These are phyloP conservation scores for Pygocentrus nattereri DNA, from an alignment of 2,797 vertebrate genomes.

Conservation along the genomic window DNA sequence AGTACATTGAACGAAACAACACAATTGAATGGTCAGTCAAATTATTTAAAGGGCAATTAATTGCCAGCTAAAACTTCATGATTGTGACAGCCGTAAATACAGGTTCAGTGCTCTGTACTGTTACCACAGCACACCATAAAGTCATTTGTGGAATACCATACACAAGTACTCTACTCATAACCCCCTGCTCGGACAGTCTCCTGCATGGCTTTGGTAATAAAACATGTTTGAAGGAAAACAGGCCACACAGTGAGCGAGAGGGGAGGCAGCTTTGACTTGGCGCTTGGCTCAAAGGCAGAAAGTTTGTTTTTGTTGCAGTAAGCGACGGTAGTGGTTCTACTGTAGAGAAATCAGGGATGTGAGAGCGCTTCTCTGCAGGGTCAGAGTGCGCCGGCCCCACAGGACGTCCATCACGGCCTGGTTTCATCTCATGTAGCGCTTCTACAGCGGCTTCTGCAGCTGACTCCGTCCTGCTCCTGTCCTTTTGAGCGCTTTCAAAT, in stretches of 20 bases:
- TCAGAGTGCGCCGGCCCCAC: slow-evolving; percentile 1
- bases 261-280: slow-evolving; percentile 78
- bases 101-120: not conserved
- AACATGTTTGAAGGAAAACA: slow-evolving; percentile 54
- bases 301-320: slow-evolving; percentile 77
- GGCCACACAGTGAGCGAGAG: slow-evolving; percentile 61
- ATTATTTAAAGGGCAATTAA: too few species aligned
- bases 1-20: too few species aligned
- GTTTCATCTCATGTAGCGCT: slow-evolving; percentile 12
- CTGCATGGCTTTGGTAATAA: slow-evolving; percentile 66
- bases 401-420: slow-evolving; percentile 4
- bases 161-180: not conserved
- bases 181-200: slow-evolving; percentile 6
- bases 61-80: too few species aligned
- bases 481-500: slow-evolving; percentile 36
- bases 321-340: slow-evolving; percentile 75
- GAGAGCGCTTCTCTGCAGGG: slow-evolving; percentile 20
- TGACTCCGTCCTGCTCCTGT: slow-evolving; percentile 15
- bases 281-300: slow-evolving; percentile 70
- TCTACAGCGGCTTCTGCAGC: slow-evolving; percentile 11
- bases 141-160: not conserved
- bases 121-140: not conserved
- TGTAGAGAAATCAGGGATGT: slow-evolving; percentile 27
- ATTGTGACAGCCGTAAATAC: not conserved
- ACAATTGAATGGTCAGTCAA: too few species aligned